A percentile compares a stretch with the other conserved stretches of the same genome.
phyloP scores from a whole-genome alignment of 2,113 vertebrate species.

The Tetrao urogallus region DNA sequence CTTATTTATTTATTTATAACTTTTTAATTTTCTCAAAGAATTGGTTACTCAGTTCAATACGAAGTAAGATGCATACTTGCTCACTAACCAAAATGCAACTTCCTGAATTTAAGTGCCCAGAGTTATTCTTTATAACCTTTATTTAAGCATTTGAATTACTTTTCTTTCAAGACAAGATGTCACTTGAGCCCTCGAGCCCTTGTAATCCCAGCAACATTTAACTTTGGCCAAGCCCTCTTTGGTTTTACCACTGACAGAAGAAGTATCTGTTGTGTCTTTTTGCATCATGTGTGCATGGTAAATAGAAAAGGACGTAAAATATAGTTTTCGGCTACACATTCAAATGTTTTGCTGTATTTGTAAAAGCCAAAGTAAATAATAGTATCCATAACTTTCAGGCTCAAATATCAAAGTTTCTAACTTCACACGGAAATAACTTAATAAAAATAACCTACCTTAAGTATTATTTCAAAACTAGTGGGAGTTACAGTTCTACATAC shows the following conservation, averaged over 20 bases:
- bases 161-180: not conserved
- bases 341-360: not conserved
- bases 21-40: not conserved
- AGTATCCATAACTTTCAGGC: not conserved
- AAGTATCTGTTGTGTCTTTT: not conserved
- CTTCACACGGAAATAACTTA: not conserved
- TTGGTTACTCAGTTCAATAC: not conserved
- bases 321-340: not conserved
- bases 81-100: not conserved
- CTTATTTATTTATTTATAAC: not conserved
- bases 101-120: not conserved
- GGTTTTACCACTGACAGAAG: not conserved
- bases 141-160: not conserved
- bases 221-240: not conserved
- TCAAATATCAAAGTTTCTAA: not conserved
- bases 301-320: not conserved
- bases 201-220: not conserved
- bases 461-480: not conserved
- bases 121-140: not conserved
- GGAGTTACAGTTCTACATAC: not conserved
- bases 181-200: not conserved
- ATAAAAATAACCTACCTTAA: not conserved
- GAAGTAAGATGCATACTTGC: rapidly evolving
- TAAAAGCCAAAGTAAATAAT: not conserved
- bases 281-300: not conserved